Evolutionary conservation across 2,797 vertebrate genomes (phyloP), one percentile per base, ranked within the genome.

Genomic region (Bradypodion pumilum): DNA sequence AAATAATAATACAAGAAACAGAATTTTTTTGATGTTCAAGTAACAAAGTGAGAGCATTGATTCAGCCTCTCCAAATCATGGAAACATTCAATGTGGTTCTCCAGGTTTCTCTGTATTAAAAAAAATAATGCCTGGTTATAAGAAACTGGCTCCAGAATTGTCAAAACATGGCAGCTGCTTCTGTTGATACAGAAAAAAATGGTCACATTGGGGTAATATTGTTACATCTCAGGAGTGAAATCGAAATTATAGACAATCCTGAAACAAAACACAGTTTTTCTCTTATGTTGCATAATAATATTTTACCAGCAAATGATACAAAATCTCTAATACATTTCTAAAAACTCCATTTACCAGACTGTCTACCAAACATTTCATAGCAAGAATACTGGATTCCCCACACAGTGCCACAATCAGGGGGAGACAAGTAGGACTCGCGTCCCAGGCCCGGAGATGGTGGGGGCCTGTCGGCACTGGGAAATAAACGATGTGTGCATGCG

Each of bases 71-170:
- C 23, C 82, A 70, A 59, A 40, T 78, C n/a, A 78, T 79, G 40
- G 69, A 7, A 0, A 4, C 52, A 86, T 82, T 72, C 35, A 85
- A 52, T 62, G 23, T 4, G 84, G 1, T 74, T 91, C 29, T 89
- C 81, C 82, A 81, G 23, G 32, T 85, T 87, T 72, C 10, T 66
- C 62, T 29, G 10, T 19, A 74, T 86, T 49, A 74, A 44, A 13
- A 25, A 59, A 13, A 49, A 83, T 85, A 83, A 32, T 70, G 37
- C 62, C 82, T 5, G n/a, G 13, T 78, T 80, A 19, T 10, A 8
- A 27, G 78, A 88, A 68, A 44, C 15, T 0, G 88, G 16, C 0
- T 27, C 16, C 27, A 60, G 74, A 27, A 46, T 84, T 60, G 21
- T 27, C 66, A 78, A 78, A 84, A 60, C 27, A 62, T 29, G 29